phyloP scores from a whole-genome alignment of 2,113 vertebrate species.

The Acrocephalus kingi region DNA sequence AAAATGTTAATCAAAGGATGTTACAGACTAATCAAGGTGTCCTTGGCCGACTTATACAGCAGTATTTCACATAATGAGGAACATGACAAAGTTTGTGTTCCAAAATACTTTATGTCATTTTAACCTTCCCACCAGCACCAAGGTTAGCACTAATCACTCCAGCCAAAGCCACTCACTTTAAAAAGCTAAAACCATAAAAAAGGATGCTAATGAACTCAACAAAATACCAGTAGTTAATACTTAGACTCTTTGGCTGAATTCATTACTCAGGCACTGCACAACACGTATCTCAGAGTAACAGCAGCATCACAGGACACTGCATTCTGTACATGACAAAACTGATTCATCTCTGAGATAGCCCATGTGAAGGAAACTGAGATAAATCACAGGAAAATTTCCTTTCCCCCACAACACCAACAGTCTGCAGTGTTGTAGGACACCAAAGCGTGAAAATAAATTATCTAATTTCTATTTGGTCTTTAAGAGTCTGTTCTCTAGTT shows the following conservation, averaged over 20 bases:
- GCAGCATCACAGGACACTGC: neutral
- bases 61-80: constrained; percentile 33
- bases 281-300: neutral
- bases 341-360: neutral
- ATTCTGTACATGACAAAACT: neutral
- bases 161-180: constrained; percentile 24
- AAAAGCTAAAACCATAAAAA: constrained; percentile 33
- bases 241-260: neutral
- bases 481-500: neutral
- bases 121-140: constrained; percentile 22
- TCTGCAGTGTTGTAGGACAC: neutral
- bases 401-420: neutral
- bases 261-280: neutral
- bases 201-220: neutral
- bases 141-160: constrained; percentile 46
- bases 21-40: constrained; percentile 46
- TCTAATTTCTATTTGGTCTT: neutral
- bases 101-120: constrained; percentile 39
- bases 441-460: neutral
- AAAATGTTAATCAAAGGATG: neutral
- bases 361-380: neutral
- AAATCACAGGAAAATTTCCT: neutral
- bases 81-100: constrained; percentile 33
- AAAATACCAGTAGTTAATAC: neutral
- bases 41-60: neutral